These are phyloP conservation scores for Protonemura montana DNA, from an alignment of 2,888 invertebrate genomes.

Conservation along the genomic window DNA sequence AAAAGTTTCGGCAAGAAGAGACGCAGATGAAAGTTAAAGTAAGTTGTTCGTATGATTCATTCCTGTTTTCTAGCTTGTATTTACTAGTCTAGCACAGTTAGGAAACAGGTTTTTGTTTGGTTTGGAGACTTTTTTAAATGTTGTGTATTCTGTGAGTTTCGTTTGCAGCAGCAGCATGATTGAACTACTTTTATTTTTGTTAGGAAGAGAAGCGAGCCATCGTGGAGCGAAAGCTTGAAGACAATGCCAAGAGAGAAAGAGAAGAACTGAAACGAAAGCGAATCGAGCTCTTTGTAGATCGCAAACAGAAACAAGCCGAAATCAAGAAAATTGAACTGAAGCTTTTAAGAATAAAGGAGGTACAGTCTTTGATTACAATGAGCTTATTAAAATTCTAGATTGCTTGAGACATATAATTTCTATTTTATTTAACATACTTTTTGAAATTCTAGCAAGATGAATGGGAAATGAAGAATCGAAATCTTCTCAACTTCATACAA, in stretches of 20 bases:
- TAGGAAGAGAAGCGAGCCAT: conserved; percentile 84
- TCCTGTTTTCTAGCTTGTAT: no score
- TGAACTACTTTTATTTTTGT: conserved; percentile 48
- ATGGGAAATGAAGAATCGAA: conserved; percentile 83
- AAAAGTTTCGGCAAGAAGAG: conserved; percentile 95
- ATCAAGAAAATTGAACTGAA: conserved; percentile 90
- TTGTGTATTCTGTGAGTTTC: background rate
- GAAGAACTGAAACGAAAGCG: conserved; percentile 85
- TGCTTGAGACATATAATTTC: no score
- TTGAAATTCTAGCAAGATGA: conserved; percentile 64
- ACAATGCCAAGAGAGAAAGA: conserved; percentile 85
- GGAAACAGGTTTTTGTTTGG: no score
- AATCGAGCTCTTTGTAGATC: conserved; percentile 82
- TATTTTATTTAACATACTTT: conserved; percentile 34
- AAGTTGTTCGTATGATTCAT: no score
- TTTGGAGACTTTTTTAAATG: no score
- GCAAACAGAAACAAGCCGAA: conserved; percentile 87
- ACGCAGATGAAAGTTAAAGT: conserved; percentile 85
- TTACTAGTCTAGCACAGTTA: no score
- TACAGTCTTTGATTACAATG: conserved; percentile 57
- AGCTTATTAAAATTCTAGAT: no score
- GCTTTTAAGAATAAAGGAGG: conserved; percentile 86
- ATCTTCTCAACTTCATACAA: conserved; percentile 81
- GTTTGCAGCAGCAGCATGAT: no score
- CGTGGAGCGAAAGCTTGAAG: conserved; percentile 93